Conservation (phyloP, 2,797 vertebrate species). For the Paedocypris micromegethes region DNA sequence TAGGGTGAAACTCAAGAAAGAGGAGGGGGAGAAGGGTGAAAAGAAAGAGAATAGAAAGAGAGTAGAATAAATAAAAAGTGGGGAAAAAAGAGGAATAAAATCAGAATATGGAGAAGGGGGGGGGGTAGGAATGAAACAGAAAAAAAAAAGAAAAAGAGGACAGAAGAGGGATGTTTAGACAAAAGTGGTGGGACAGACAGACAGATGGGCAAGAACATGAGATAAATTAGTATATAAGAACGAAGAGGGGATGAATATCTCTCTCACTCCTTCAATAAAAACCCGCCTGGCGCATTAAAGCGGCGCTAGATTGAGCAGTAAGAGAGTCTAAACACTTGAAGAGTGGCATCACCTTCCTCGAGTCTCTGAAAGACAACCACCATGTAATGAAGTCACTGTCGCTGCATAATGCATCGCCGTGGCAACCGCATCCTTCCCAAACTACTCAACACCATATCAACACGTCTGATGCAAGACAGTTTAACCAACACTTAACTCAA, state of each 20-base stretch:
- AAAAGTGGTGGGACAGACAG: too few species aligned
- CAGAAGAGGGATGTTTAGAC: too few species aligned
- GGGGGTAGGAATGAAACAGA: not conserved
- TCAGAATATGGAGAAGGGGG: too few species aligned
- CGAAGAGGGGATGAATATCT: too few species aligned
- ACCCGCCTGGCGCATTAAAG: slow-evolving; percentile 62
- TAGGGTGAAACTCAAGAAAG: too few species aligned
- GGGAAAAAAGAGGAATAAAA: too few species aligned
- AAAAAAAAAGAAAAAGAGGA: too few species aligned
- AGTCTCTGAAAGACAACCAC: slow-evolving; percentile 66
- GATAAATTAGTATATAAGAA: too few species aligned
- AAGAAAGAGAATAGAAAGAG: too few species aligned
- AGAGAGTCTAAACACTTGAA: slow-evolving; percentile 62
- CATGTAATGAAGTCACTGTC: slow-evolving; percentile 73
- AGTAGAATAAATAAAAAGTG: too few species aligned
- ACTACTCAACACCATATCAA: slow-evolving; percentile 67
- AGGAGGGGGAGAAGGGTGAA: too few species aligned
- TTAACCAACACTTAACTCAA: slow-evolving; percentile 66
- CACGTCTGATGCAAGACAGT: slow-evolving; percentile 68
- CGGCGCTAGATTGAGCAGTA: slow-evolving; percentile 50
- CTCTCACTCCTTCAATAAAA: slow-evolving; percentile 58
- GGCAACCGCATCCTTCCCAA: slow-evolving; percentile 63
- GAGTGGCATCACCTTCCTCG: slow-evolving; percentile 70
- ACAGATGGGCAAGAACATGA: too few species aligned
- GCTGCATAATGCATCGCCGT: slow-evolving; percentile 72